Conservation (phyloP, 2,797 vertebrate species). For the Acanthurus leucopareius region DNA sequence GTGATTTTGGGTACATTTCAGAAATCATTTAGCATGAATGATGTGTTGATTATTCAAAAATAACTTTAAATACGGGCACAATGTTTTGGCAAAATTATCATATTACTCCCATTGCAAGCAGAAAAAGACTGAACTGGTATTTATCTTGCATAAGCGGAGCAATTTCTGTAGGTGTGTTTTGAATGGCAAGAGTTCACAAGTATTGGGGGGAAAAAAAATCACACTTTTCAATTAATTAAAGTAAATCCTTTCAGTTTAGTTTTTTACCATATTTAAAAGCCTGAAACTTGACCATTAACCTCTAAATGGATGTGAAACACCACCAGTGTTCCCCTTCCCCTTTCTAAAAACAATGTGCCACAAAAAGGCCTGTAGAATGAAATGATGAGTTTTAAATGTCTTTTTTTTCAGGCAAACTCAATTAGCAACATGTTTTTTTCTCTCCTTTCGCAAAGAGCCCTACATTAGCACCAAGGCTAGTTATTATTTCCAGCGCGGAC, state of each 20-base stretch:
- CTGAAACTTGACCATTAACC: conserved; percentile 90
- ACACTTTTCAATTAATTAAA: conserved; percentile 87
- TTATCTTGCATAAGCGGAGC: conserved; percentile 63
- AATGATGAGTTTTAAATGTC: conserved; percentile 91
- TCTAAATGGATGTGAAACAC: conserved; percentile 87
- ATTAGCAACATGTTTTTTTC: conserved; percentile 83
- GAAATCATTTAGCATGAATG: conserved; percentile 43
- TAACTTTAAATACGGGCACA: conserved; percentile 56
- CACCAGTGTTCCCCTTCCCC: conserved; percentile 72
- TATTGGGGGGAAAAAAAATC: conserved; percentile 62
- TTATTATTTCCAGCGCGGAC: conserved; percentile 86
- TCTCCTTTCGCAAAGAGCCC: conserved; percentile 84
- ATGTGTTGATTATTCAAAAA: conserved; percentile 59
- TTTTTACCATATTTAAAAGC: conserved; percentile 88
- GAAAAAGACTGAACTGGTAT: conserved; percentile 60
- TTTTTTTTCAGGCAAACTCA: conserved; percentile 87
- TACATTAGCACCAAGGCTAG: conserved; percentile 88
- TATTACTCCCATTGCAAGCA: conserved; percentile 49
- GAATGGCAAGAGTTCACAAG: conserved; percentile 73
- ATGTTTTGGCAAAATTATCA: conserved; percentile 69
- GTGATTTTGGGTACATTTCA: conserved; percentile 49
- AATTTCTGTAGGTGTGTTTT: conserved; percentile 66
- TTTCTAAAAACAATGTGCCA: conserved; percentile 83
- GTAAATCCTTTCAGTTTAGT: conserved; percentile 86
- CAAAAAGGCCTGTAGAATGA: conserved; percentile 88